Percentiles rank a stretch among this genome's conserved stretches.
Evolutionary conservation across 2,888 invertebrate species (phyloP).

Genomic region (Hirtodrosophila confusa): DNA sequence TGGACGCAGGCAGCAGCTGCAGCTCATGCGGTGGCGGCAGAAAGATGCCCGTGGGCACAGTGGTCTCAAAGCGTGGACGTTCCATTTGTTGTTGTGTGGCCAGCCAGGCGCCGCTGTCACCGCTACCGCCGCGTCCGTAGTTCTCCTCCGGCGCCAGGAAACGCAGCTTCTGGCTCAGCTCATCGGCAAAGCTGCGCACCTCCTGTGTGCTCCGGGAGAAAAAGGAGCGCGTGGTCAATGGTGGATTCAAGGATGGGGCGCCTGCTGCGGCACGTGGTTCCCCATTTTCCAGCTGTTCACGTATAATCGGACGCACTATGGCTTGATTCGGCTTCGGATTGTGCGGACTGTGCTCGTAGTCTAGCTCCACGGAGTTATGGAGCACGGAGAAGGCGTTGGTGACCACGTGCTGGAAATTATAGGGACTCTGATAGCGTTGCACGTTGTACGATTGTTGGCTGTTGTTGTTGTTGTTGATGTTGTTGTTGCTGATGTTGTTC

Average conservation of each 20-base stretch:
- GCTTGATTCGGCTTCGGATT: constrained; percentile 85
- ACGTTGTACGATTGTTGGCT: constrained; percentile 44
- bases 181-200: constrained; percentile 87
- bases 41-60: constrained; percentile 91
- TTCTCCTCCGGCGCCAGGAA: constrained; percentile 86
- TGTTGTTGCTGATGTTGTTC: constrained; percentile 11
- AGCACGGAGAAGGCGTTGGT: constrained; percentile 72
- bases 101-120: constrained; percentile 45
- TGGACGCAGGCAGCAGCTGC: constrained; percentile 75
- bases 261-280: constrained; percentile 38
- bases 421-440: constrained; percentile 63
- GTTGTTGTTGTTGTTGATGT: constrained; percentile 36
- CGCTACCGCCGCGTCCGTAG: constrained; percentile 82
- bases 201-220: constrained; percentile 73
- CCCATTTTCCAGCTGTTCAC: constrained; percentile 63
- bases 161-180: constrained; percentile 89
- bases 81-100: constrained; percentile 67
- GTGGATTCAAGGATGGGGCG: constrained; percentile 34
- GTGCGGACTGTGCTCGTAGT: constrained; percentile 47
- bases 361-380: constrained; percentile 59
- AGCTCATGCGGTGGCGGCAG: constrained; percentile 89
- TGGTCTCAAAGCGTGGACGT: constrained; percentile 90
- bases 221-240: constrained; percentile 84
- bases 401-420: constrained; percentile 69
- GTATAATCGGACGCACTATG: constrained; percentile 86